Conservation (phyloP, 2,888 invertebrate species). For the Dryomyza anilis region DNA sequence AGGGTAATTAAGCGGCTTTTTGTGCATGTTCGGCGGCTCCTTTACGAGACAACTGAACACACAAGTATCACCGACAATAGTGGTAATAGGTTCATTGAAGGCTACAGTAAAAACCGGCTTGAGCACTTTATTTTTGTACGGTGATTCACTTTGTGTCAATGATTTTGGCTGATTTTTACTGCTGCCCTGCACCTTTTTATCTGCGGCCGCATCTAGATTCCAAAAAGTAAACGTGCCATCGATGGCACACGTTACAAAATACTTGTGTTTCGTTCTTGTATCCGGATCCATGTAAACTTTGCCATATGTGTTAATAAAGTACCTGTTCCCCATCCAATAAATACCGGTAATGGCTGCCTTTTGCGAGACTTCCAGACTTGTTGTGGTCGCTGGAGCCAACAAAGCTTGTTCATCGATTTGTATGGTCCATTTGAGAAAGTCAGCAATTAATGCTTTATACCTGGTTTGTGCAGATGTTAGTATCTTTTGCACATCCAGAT, state of each 20-base stretch:
- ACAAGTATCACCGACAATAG: constrained; percentile 50
- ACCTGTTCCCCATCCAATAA: constrained; percentile 71
- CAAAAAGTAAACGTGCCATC: constrained; percentile 75
- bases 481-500: constrained; percentile 68
- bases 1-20: constrained; percentile 44
- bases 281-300: constrained; percentile 61
- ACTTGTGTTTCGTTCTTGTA: constrained; percentile 62
- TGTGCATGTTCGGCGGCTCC: constrained; percentile 31
- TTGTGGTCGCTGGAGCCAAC: constrained; percentile 68
- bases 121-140: constrained; percentile 67
- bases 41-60: constrained; percentile 38
- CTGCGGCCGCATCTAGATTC: constrained; percentile 65
- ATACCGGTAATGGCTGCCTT: constrained; percentile 69
- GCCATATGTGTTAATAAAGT: constrained; percentile 68
- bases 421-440: constrained; percentile 74
- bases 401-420: constrained; percentile 66
- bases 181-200: constrained; percentile 34
- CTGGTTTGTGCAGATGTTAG: constrained; percentile 69
- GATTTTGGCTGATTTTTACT: constrained; percentile 64
- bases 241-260: constrained; percentile 70
- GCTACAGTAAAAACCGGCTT: constrained; percentile 68
- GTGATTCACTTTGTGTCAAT: constrained; percentile 67
- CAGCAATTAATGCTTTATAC: constrained; percentile 67
- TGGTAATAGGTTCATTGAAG: constrained; percentile 62
- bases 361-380: constrained; percentile 69